Conservation (phyloP, 2,797 vertebrate genomes). For the Neomorphus geoffroyi region DNA sequence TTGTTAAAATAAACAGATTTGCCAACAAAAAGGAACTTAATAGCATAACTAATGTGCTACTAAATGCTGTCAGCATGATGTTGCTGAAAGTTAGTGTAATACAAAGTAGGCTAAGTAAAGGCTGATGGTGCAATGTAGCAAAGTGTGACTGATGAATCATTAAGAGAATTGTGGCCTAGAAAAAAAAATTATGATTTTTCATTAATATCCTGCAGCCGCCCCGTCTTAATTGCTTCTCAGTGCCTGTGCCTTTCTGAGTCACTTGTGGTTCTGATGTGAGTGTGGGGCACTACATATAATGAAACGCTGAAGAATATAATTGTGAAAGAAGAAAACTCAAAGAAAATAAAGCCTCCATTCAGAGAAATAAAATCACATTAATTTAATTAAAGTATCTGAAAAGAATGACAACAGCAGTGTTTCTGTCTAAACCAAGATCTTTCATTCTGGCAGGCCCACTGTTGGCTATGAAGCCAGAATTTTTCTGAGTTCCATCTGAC, state of each 20-base stretch:
- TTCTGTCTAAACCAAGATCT: not conserved
- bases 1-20: not conserved
- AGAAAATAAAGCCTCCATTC: not conserved
- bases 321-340: not conserved
- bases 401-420: not conserved
- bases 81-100: not conserved
- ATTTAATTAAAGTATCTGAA: not conserved
- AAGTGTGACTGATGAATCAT: not conserved
- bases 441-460: not conserved
- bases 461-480: not conserved
- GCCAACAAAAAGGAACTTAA: not conserved
- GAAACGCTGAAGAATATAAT: not conserved
- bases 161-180: not conserved
- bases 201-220: not conserved
- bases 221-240: too few species aligned
- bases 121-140: not conserved
- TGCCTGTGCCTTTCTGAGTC: not conserved
- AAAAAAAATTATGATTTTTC: not conserved
- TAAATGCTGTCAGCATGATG: not conserved
- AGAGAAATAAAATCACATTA: not conserved
- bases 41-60: not conserved
- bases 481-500: not conserved
- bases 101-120: not conserved
- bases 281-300: fast-evolving
- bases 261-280: not conserved